Evolutionary conservation across 2,888 invertebrate species (phyloP), one percentile per base, ranked within the genome.

Genomic region (Aproaerema taeniolella): DNA sequence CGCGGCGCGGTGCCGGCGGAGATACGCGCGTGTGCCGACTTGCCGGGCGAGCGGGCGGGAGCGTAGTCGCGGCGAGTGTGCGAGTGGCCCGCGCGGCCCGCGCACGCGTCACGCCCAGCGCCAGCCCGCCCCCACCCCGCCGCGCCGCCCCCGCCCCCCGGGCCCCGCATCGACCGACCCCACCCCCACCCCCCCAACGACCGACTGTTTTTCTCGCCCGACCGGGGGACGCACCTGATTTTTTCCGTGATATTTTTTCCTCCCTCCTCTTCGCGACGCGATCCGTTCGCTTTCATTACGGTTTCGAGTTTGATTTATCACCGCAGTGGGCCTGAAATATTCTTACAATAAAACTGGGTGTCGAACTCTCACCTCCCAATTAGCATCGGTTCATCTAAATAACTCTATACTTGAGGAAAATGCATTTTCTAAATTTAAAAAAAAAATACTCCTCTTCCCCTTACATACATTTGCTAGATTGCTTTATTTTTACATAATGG

Each of bases 211-310:
- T 82, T 79, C 80, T 82, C 72, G 71, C 75, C 75, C 82, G 79
- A 77, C 74, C 79, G 80, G 82, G 82, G 81, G 83, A 81, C 81
- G 83, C 85, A 86, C 85, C 85, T 85, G 85, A 85, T 86, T 86
- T 85, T 86, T 86, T 83, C 85, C 83, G 83, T 83, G 85, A 85
- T 85, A 85, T 83, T 86, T 86, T 83, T 83, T 82, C 82, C 85
- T 80, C 81, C 80, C 73, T 77, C 75, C 79, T 79, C 80, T 79
- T 80, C 81, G 81, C 85, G 82, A 82, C 83, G 83, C 83, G 83
- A 85, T 85, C 85, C 85, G 85, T 83, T 86, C 85, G 85, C 85
- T 86, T 86, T 86, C 85, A 86, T 86, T 86, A 85, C 82, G 86
- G 83, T 83, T 81, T 85, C 82, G 79, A 85, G 86, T 86, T 86